Conservation (phyloP, 1,140 invertebrate genomes). For the Pseudomyrmex cubaensis region DNA sequence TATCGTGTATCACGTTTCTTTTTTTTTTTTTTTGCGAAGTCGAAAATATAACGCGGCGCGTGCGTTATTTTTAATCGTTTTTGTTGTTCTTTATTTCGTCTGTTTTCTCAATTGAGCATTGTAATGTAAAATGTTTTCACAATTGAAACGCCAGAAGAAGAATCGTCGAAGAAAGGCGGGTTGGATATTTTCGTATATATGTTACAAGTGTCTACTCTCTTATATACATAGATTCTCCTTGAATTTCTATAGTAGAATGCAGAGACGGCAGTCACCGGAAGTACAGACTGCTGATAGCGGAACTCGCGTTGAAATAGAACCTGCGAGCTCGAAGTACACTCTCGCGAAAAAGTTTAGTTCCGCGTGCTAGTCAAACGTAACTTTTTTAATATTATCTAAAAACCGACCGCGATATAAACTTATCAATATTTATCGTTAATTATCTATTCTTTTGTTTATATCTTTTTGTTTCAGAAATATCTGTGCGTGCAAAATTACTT, state of each 20-base stretch:
- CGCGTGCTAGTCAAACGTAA: not conserved
- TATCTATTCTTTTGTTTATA: too few relatives aligned
- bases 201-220: not conserved
- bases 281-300: conserved; percentile 75
- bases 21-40: conserved; percentile 21
- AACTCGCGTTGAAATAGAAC: conserved; percentile 72
- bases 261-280: conserved; percentile 69
- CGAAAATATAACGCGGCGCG: conserved; percentile 16
- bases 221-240: conserved; percentile 24
- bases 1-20: conserved; percentile 24
- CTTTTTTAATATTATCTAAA: not conserved
- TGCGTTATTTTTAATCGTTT: conserved; percentile 45
- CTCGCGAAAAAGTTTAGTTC: conserved; percentile 56
- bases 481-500: not conserved
- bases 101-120: not conserved
- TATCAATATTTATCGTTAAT: too few relatives aligned
- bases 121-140: conserved; percentile 8
- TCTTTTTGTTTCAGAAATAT: not conserved
- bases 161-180: not conserved
- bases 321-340: conserved; percentile 63
- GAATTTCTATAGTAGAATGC: conserved; percentile 26
- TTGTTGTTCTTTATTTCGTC: not conserved
- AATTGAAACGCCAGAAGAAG: not conserved
- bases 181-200: conserved; percentile 4
- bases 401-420: too few relatives aligned